Evolutionary conservation across 2,113 vertebrate genomes (phyloP).

Genomic region (Halichoerus grypus): DNA sequence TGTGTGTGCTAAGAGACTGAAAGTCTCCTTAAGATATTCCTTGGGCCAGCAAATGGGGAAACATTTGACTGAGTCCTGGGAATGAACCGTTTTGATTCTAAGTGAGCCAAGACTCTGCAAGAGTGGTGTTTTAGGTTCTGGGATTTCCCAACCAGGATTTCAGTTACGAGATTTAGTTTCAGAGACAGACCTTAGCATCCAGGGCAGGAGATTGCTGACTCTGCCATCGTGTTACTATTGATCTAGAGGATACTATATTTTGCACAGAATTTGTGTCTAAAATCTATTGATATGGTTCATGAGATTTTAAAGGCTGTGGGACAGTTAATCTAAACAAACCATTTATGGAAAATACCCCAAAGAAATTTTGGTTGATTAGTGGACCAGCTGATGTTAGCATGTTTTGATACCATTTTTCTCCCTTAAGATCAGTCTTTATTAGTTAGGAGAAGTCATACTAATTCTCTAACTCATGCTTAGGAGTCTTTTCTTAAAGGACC

Average conservation of each 20-base stretch:
- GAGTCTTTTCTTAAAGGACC: not conserved
- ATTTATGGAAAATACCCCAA: conserved; percentile 16
- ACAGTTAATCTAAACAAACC: not conserved
- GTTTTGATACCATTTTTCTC: not conserved
- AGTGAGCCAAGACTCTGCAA: not conserved
- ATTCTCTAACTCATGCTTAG: not conserved
- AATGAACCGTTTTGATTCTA: not conserved
- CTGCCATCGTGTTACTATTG: not conserved
- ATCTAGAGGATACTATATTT: not conserved
- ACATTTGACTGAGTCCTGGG: not conserved
- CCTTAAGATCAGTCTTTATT: not conserved
- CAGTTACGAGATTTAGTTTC: conserved; percentile 10
- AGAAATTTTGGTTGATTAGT: conserved; percentile 10
- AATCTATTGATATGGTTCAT: not conserved
- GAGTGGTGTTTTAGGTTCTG: not conserved
- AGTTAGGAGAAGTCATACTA: not conserved
- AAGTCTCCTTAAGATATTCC: not conserved
- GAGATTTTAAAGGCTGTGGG: conserved; percentile 45
- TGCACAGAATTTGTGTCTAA: not conserved
- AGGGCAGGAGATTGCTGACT: not conserved
- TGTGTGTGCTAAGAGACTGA: not conserved
- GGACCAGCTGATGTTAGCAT: not conserved
- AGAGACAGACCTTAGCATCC: not conserved
- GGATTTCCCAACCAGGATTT: conserved; percentile 9
- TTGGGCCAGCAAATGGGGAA: not conserved